phyloP scores from a whole-genome alignment of 2,888 invertebrate species.

The Xanthia icteritia region DNA sequence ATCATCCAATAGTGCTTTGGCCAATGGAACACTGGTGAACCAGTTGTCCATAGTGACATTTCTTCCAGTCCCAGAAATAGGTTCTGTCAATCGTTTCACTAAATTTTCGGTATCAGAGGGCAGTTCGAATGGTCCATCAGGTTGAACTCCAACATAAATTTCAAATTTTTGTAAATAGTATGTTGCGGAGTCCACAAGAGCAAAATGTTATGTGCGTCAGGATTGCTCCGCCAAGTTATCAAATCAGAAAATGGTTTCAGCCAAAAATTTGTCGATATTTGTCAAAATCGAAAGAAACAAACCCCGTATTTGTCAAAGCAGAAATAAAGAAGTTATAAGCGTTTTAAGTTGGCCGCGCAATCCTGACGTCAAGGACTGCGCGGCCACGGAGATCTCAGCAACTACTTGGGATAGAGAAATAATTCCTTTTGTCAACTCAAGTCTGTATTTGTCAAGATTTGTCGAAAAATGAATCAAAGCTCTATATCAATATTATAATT shows the following conservation, averaged over 20 bases:
- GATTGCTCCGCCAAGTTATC: constrained; percentile 53
- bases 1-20: too few relatives aligned
- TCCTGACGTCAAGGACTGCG: constrained; percentile 48
- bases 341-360: constrained; percentile 50
- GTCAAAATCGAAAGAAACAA: constrained; percentile 50
- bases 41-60: too few relatives aligned
- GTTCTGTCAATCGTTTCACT: too few relatives aligned
- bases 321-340: constrained; percentile 45
- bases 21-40: too few relatives aligned
- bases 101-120: too few relatives aligned
- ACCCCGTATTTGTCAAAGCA: constrained; percentile 46
- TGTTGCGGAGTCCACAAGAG: too few relatives aligned
- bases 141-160: too few relatives aligned
- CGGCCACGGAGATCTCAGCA: constrained; percentile 51
- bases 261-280: constrained; percentile 49
- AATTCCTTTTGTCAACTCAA: constrained; percentile 50
- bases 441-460: constrained; percentile 49
- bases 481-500: constrained; percentile 49
- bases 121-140: too few relatives aligned
- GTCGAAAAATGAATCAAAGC: constrained; percentile 50
- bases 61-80: too few relatives aligned
- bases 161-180: too few relatives aligned
- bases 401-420: constrained; percentile 50
- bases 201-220: constrained; percentile 38
- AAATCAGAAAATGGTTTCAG: constrained; percentile 53